Percentiles rank a stretch among this genome's conserved stretches.
Evolutionary conservation across 2,797 vertebrate genomes (phyloP).

Genomic region (Etheostoma perlongum): DNA sequence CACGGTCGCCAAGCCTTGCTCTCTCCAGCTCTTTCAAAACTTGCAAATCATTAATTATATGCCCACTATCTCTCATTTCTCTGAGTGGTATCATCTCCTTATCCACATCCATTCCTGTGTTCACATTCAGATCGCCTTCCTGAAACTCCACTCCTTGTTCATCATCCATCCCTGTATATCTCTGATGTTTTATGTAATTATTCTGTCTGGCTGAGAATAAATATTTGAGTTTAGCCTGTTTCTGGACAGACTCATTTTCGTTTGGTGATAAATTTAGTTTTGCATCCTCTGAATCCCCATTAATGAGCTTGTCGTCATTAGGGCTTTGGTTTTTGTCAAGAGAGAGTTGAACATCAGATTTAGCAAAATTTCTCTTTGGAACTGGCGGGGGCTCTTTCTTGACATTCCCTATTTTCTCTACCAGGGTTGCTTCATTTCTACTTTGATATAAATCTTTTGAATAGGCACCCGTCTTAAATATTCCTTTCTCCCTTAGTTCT

Average conservation of each 20-base stretch:
- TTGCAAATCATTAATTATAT: slow-evolving; percentile 74
- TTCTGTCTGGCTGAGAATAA: slow-evolving; percentile 84
- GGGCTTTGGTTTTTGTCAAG: slow-evolving; percentile 54
- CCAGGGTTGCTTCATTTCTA: slow-evolving; percentile 23
- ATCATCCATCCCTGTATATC: slow-evolving; percentile 63
- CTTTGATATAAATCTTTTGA: slow-evolving; percentile 46
- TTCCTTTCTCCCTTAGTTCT: slow-evolving; percentile 51
- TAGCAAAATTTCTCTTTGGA: slow-evolving; percentile 67
- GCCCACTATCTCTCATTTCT: slow-evolving; percentile 65
- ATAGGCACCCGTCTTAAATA: slow-evolving; percentile 15
- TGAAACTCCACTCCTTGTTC: slow-evolving; percentile 46
- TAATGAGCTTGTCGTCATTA: slow-evolving; percentile 27
- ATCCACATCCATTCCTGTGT: slow-evolving; percentile 19
- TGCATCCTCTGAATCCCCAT: slow-evolving; percentile 25
- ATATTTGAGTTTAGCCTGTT: slow-evolving; percentile 70
- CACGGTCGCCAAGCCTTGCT: slow-evolving; percentile 56
- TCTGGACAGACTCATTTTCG: slow-evolving; percentile 56
- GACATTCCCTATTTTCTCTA: slow-evolving; percentile 20
- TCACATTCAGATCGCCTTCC: slow-evolving; percentile 51
- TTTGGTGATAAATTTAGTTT: slow-evolving; percentile 44
- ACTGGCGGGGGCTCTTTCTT: slow-evolving; percentile 77
- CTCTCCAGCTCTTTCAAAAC: slow-evolving; percentile 75
- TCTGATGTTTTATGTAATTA: slow-evolving; percentile 86
- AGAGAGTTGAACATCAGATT: slow-evolving; percentile 61
- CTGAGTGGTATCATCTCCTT: slow-evolving; percentile 11